Evolutionary conservation across 30 jellyfish, hydroid and myxozoan genomes (phyloP), one percentile per base, ranked within the genome.

Genomic region (Sanderia malayensis): DNA sequence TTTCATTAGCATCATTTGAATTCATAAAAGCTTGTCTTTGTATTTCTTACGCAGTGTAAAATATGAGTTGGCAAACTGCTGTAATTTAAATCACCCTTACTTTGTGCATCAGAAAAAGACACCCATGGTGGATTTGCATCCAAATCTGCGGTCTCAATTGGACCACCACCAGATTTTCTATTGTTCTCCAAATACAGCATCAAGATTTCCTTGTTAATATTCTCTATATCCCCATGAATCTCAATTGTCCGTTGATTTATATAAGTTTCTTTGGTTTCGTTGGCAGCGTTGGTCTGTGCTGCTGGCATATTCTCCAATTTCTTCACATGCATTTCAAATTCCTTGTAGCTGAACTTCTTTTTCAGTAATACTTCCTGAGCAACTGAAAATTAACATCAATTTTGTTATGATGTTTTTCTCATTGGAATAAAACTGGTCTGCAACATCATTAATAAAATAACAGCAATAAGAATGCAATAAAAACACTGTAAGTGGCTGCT

Each of bases 361-460:
- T 30, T 62, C 55, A 13, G 20, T 28, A 62, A 30, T 9, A 62
- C 29, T 62, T 26, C 22, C 0, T 29, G 20, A 23, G 74, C 74
- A 62, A 44, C 74, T 62, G 3, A 62, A 62, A 62, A 62, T 0
- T 1, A n/a, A n/a, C n/a, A n/a, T n/a, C n/a, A n/a, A n/a, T n/a
- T n/a, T n/a, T n/a, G n/a, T n/a, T n/a, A n/a, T n/a, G n/a, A n/a
- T n/a, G n/a, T n/a, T n/a, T n/a, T n/a, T n/a, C n/a, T n/a, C n/a
- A n/a, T n/a, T n/a, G n/a, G n/a, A n/a, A n/a, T n/a, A n/a, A n/a
- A n/a, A n/a, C n/a, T n/a, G n/a, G n/a, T n/a, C n/a, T n/a, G n/a
- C n/a, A n/a, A n/a, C n/a, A n/a, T n/a, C n/a, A n/a, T n/a, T n/a
- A n/a, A n/a, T n/a, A n/a, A n/a, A n/a, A n/a, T n/a, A n/a, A n/a